These are phyloP conservation scores for Lomographa bimaculata DNA, from an alignment of 2,888 invertebrate genomes.

Conservation along the genomic window DNA sequence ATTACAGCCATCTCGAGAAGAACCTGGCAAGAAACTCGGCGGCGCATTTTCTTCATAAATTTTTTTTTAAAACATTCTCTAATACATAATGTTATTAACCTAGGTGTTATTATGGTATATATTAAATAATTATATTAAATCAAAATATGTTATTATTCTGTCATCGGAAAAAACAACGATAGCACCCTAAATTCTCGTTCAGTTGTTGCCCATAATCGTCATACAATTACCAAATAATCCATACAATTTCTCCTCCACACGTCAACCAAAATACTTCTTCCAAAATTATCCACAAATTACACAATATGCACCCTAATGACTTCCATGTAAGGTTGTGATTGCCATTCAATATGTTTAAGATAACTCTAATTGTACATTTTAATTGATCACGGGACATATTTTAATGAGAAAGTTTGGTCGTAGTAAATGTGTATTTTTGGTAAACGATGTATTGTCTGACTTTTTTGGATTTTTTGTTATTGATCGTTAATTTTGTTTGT, in stretches of 20 bases:
- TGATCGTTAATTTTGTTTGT: background rate
- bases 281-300: conserved; percentile 15
- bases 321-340: conserved; percentile 53
- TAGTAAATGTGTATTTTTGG: conserved; percentile 17
- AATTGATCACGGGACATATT: conserved; percentile 37
- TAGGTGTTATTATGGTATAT: too few species aligned
- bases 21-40: too few species aligned
- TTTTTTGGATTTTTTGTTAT: conserved; percentile 5
- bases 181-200: too few species aligned
- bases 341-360: conserved; percentile 43
- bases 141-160: too few species aligned
- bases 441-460: conserved; percentile 20
- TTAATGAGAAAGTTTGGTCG: conserved; percentile 33
- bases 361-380: conserved; percentile 51
- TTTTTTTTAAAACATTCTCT: too few species aligned
- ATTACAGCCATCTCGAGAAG: too few species aligned
- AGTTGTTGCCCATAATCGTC: too few species aligned
- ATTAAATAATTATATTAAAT: too few species aligned
- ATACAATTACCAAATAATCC: conserved; percentile 28
- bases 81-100: too few species aligned
- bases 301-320: conserved; percentile 51
- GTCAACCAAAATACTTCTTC: conserved; percentile 3
- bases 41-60: too few species aligned
- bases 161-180: too few species aligned
- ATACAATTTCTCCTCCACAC: conserved; percentile 20